Percentiles rank a stretch among this genome's conserved stretches.
Evolutionary conservation across 2,113 vertebrate species (phyloP).

Genomic region (Thamnaconus septentrionalis): DNA sequence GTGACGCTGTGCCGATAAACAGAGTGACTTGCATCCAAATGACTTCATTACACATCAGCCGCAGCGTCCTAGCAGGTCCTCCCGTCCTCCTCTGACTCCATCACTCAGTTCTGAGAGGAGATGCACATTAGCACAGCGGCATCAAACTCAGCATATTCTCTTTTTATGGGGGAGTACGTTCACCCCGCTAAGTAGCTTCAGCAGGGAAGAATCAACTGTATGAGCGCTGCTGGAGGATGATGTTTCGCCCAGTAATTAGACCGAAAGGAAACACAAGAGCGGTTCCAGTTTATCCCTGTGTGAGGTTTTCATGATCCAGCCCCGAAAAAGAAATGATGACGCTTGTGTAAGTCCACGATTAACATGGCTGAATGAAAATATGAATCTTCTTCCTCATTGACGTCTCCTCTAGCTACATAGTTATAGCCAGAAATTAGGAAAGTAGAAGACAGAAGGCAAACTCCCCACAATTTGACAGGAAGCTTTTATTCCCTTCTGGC

Average conservation of each 20-base stretch:
- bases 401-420: conserved; percentile 1
- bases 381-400: not conserved
- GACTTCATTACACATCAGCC: conserved; percentile 19
- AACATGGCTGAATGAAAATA: too few relatives aligned
- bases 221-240: not conserved
- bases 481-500: conserved; percentile 13
- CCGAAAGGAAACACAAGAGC: not conserved
- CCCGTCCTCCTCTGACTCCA: conserved; percentile 4
- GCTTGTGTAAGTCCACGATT: too few relatives aligned
- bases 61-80: conserved; percentile 8
- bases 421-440: not conserved
- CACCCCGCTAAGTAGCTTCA: conserved; percentile 1
- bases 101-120: conserved; percentile 22
- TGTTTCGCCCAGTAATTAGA: not conserved
- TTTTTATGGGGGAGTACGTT: conserved; percentile 27
- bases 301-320: not conserved
- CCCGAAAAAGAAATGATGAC: too few relatives aligned
- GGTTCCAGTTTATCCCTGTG: not conserved
- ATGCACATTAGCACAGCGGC: conserved; percentile 19
- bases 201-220: not conserved
- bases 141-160: conserved; percentile 31
- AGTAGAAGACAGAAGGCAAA: not conserved
- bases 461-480: not conserved
- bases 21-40: conserved; percentile 31
- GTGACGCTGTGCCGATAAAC: not conserved